Conservation (phyloP, 2,797 vertebrate genomes). For the Botia almorhae region DNA sequence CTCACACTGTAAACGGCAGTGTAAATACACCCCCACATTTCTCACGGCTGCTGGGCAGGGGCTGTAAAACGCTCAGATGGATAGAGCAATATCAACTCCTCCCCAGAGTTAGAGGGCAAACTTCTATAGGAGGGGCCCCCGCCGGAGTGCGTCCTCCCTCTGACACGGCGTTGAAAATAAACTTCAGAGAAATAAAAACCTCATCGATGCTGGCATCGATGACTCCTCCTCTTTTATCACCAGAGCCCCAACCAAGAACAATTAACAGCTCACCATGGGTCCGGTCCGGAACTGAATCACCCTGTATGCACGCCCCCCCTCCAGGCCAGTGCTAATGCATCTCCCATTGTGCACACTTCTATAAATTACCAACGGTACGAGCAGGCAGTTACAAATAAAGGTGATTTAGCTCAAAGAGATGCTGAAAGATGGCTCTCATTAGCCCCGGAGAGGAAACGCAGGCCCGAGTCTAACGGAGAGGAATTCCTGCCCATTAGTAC, state of each 20-base stretch:
- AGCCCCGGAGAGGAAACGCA: conserved; percentile 82
- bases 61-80: conserved; percentile 78
- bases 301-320: conserved; percentile 64
- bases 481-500: conserved; percentile 83
- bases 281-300: conserved; percentile 64
- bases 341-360: conserved; percentile 71
- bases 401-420: conserved; percentile 87
- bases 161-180: conserved; percentile 74
- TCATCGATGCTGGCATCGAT: conserved; percentile 71
- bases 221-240: conserved; percentile 70
- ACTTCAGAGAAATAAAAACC: conserved; percentile 65
- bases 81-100: conserved; percentile 77
- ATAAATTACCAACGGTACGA: conserved; percentile 77
- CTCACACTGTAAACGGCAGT: conserved; percentile 68
- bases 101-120: conserved; percentile 76
- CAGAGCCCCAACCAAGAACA: conserved; percentile 68
- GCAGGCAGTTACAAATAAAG: conserved; percentile 86
- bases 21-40: conserved; percentile 79
- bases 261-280: conserved; percentile 74
- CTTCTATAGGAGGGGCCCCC: conserved; percentile 65
- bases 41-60: conserved; percentile 69
- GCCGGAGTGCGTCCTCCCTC: conserved; percentile 72
- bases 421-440: conserved; percentile 86
- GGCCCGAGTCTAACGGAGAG: conserved; percentile 83
- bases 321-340: conserved; percentile 71